Percentiles rank a stretch among this genome's conserved stretches.
Conservation (phyloP, 2,113 vertebrate genomes). For the Petaurus breviceps region DNA sequence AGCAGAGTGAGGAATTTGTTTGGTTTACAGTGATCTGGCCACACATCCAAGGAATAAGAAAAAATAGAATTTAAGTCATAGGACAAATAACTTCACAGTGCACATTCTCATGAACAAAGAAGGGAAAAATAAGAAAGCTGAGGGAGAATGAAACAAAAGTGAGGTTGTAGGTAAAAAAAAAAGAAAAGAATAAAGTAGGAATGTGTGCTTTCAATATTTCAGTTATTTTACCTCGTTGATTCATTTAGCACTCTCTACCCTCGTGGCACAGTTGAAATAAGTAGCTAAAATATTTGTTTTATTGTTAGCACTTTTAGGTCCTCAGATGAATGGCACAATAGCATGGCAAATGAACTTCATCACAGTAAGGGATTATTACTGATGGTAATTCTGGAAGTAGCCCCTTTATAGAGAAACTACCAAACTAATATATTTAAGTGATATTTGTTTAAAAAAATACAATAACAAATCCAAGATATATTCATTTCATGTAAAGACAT, state of each 20-base stretch:
- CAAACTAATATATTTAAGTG: slow-evolving; percentile 43
- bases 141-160: neutral
- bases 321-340: neutral
- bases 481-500: slow-evolving; percentile 24
- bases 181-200: neutral
- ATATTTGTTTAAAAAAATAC: slow-evolving; percentile 48
- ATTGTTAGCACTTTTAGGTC: neutral
- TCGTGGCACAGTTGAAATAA: slow-evolving; percentile 1
- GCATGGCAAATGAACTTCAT: too few species aligned
- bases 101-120: neutral
- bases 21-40: neutral
- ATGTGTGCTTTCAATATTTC: neutral
- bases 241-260: neutral
- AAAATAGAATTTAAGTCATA: neutral
- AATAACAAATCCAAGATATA: slow-evolving; percentile 44
- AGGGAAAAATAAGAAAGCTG: neutral
- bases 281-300: neutral
- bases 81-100: neutral
- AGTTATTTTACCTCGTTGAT: neutral
- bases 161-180: neutral
- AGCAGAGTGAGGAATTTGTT: neutral
- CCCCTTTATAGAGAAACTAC: slow-evolving; percentile 40
- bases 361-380: neutral
- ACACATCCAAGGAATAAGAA: neutral
- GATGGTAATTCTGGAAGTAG: slow-evolving; percentile 5